A percentile compares a stretch with the other conserved stretches of the same genome.
Conservation (phyloP, 30 jellyfish, hydroid and myxozoan species). For the Turritopsis dohrnii region DNA sequence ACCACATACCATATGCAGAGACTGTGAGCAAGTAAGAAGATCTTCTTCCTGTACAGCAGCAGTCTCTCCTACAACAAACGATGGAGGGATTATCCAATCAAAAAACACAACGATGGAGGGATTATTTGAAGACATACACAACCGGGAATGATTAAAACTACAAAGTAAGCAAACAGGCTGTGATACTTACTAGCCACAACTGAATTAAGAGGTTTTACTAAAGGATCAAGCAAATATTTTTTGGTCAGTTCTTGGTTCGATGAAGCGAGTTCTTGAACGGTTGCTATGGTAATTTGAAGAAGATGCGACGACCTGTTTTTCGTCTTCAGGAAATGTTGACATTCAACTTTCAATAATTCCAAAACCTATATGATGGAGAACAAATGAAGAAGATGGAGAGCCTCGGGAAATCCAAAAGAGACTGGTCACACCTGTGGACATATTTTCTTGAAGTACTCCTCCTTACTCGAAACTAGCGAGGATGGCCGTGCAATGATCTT, state of each 20-base stretch:
- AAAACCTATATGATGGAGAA: neutral
- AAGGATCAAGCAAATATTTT: neutral
- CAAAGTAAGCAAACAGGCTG: neutral
- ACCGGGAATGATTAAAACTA: too few species aligned
- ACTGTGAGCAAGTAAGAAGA: neutral
- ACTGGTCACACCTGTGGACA: slow-evolving; percentile 8
- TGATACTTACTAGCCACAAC: neutral
- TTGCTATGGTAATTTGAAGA: neutral
- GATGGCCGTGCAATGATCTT: neutral
- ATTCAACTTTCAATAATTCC: neutral
- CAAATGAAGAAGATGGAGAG: neutral
- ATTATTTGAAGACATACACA: too few species aligned
- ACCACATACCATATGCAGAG: neutral
- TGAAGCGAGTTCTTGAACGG: neutral
- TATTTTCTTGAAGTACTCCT: neutral
- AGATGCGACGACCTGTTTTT: neutral
- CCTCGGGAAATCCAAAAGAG: neutral
- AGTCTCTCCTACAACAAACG: too few species aligned
- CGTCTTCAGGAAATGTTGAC: neutral
- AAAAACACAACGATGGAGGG: neutral
- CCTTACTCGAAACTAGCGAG: neutral
- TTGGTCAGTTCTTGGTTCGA: neutral
- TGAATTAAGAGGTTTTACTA: neutral
- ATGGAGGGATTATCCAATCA: neutral
- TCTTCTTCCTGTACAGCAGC: neutral